A percentile compares a stretch with the other conserved stretches of the same genome.
Conservation (phyloP, 2,797 vertebrate genomes). For the Meriones psammophilus region DNA sequence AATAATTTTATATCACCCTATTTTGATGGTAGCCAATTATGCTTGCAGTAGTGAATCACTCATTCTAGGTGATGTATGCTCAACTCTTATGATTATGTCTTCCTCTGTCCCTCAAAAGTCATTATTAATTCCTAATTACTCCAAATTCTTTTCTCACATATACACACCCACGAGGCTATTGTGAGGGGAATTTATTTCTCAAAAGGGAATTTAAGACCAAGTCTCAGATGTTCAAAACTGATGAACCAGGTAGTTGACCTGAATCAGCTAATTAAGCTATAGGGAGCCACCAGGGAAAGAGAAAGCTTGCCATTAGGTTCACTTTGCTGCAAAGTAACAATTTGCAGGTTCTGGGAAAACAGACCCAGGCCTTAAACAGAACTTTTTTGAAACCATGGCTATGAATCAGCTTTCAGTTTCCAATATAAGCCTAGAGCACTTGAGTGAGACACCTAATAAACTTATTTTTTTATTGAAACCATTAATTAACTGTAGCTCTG, state of each 20-base stretch:
- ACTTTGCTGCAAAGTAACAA: constrained; percentile 72
- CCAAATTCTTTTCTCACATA: constrained; percentile 77
- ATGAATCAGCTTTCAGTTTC: constrained; percentile 44
- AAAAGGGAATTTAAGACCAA: constrained; percentile 77
- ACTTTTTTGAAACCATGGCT: constrained; percentile 64
- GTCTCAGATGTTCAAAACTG: constrained; percentile 73
- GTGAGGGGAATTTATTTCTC: constrained; percentile 80
- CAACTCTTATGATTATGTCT: constrained; percentile 74
- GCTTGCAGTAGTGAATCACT: constrained; percentile 31
- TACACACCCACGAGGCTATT: constrained; percentile 60
- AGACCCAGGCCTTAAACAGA: constrained; percentile 40
- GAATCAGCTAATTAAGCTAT: constrained; percentile 80
- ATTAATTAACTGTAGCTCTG: constrained; percentile 74
- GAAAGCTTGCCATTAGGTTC: constrained; percentile 66
- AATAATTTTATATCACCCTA: background rate
- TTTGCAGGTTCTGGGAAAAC: constrained; percentile 53
- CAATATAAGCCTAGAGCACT: constrained; percentile 62
- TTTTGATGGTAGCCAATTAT: constrained; percentile 56
- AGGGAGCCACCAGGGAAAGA: constrained; percentile 68
- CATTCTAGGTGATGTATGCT: constrained; percentile 67
- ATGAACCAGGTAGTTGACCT: constrained; percentile 81
- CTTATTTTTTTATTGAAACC: constrained; percentile 66
- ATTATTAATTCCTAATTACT: constrained; percentile 82
- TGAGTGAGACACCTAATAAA: constrained; percentile 68
- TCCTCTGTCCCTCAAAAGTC: constrained; percentile 68